Evolutionary conservation across 2,888 invertebrate genomes (phyloP), one percentile per base, ranked within the genome.

Genomic region (Dioctria rufipes): DNA sequence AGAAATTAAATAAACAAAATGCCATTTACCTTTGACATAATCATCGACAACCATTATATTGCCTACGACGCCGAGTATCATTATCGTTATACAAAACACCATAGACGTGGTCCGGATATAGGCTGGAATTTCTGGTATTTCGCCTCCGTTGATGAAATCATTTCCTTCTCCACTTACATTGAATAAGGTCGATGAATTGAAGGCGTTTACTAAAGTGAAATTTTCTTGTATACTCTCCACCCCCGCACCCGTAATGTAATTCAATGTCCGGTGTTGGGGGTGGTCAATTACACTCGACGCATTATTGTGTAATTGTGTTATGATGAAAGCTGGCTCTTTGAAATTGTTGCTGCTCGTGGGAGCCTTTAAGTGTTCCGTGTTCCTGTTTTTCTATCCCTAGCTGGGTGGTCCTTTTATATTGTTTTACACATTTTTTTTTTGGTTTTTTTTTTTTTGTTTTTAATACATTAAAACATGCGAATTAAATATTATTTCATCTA

Each of bases 81-180:
- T 95, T 85, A 98, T 95, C 84, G 94, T 91, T 86, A 95, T 94
- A 89, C 97, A 97, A 85, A 96, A 93, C 40, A 95, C 92, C 92
- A 97, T 96, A 8, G 97, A 96, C 2, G 95, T 95, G 78, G 94
- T 94, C 84, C 95, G 93, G 88, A 97, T 95, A 91, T 97, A 97
- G 86, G 93, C 91, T 84, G 97, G 96, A 86, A 96, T 92, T 85
- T 92, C 91, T 82, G 92, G 91, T 83, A 88, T 83, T 78, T 85
- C 84, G 79, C 75, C 60, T 25, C 25, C 25, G 25, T 25, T 25
- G 58, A 9, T 60, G 51, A 67, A 54, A 9, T 61, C 61, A 42
- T 58, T 54, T n/a, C 43, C 65, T 40, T 78, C 77, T 11, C 46
- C 71, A 40, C 8, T 80, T 49, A 40, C 46, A 61, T 84, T 83